Evolutionary conservation across 2,797 vertebrate genomes (phyloP), one percentile per base, ranked within the genome.

Genomic region (Strix occidentalis): DNA sequence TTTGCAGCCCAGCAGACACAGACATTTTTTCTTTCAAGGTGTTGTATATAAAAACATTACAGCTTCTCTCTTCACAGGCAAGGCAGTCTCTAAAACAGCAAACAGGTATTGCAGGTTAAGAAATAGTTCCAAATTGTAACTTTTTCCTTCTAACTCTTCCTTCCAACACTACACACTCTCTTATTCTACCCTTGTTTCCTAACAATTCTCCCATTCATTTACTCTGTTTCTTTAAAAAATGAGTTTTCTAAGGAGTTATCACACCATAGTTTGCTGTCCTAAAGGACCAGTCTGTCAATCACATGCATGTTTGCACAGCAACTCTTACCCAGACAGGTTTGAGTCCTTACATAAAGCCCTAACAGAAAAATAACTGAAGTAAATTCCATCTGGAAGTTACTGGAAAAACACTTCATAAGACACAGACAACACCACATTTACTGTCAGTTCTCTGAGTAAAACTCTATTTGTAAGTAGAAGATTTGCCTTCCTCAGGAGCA

Each of bases 371-470:
- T 4, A 50, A 45, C 58, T 33, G n/a, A 57, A 87, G 18, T 10
- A 16, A 93, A 63, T 54, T 87, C 29, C 63, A 9, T 16, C 24
- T 77, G 50, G n/a, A 89, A 87, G 13, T 33, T 50, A 61, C 23
- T 45, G 16, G n/a, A 41, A 92, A 80, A 61, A 54, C 9, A 56
- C 35, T 71, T 65, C 6, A 3, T 29, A 26, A 50, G 43, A 43
- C 25, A 41, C 7, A 7, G 18, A 21, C 29, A 63, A 3, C 19
- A 26, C 15, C 1, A 1, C 4, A 0, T 18, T 50, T 65, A 19
- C n/a, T 8, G 3, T 26, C 25, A 71, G 18, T 46, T 39, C n/a
- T 81, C 83, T 58, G 65, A 64, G 31, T 21, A 65, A 78, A 87
- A 35, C 26, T 43, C 6, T 15, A 16, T 37, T 53, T 53, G 13